Evolutionary conservation across 1,140 invertebrate genomes (phyloP).

Genomic region (Camponotus pennsylvanicus): DNA sequence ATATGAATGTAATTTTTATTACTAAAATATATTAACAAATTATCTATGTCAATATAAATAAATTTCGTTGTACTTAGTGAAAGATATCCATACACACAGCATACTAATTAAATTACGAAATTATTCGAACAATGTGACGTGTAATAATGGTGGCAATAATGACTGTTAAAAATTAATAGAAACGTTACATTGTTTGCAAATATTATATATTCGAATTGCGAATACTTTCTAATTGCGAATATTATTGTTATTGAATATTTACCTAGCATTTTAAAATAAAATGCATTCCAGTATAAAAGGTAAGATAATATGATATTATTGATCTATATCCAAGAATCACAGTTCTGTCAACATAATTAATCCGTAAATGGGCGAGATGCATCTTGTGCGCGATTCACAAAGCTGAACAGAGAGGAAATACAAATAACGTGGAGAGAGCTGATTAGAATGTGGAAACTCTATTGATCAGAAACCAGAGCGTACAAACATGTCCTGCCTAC

Average conservation of each 20-base stretch:
- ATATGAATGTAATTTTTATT: constrained; percentile 14
- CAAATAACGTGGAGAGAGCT: constrained; percentile 65
- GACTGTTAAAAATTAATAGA: constrained; percentile 44
- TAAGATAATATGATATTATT: constrained; percentile 2
- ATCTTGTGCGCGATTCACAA: constrained; percentile 10
- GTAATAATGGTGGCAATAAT: constrained; percentile 15
- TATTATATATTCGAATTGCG: neutral
- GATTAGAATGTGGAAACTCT: constrained; percentile 70
- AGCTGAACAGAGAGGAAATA: constrained; percentile 49
- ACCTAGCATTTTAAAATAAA: constrained; percentile 31
- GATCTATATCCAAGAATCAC: constrained; percentile 1
- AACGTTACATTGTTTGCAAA: neutral
- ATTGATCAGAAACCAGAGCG: constrained; percentile 3
- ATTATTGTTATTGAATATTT: neutral
- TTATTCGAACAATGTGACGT: constrained; percentile 39
- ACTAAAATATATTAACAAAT: constrained; percentile 29
- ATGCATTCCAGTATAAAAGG: constrained; percentile 2
- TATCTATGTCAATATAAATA: constrained; percentile 17
- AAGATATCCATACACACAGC: neutral
- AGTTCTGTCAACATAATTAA: neutral
- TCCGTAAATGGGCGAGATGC: constrained; percentile 22
- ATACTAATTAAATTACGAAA: constrained; percentile 2
- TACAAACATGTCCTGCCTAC: constrained; percentile 25
- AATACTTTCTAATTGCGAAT: too few species aligned
- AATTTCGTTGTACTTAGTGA: constrained; percentile 42